Conservation (phyloP, 2,113 vertebrate species). For the Brachionichthys hirsutus region DNA sequence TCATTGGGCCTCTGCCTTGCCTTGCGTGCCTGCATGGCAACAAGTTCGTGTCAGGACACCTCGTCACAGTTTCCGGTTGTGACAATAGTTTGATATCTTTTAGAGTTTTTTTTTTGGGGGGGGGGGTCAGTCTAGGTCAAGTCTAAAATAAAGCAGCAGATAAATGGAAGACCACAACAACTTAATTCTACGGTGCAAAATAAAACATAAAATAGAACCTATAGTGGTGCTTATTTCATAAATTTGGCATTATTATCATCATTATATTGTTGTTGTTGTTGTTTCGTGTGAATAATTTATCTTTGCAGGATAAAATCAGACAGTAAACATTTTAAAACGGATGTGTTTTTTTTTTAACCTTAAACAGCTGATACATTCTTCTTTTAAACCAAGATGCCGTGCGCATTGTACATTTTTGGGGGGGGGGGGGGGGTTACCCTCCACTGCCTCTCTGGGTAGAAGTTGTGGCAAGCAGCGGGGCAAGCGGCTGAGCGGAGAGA, state of each 20-base stretch:
- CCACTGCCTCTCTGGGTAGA: constrained; percentile 26
- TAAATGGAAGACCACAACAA: no score
- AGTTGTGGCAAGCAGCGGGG: constrained; percentile 53
- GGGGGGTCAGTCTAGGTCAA: background rate
- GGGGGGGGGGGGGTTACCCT: constrained; percentile 1
- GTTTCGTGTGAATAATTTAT: no score
- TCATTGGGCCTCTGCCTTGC: constrained; percentile 58
- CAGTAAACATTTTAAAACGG: no score
- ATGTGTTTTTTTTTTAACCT: no score
- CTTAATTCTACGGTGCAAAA: no score
- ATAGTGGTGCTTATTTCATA: no score
- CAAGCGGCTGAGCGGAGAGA: constrained; percentile 61
- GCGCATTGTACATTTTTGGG: background rate
- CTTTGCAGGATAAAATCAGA: no score
- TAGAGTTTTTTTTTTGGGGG: no score
- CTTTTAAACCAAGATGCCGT: background rate
- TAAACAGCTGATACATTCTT: no score
- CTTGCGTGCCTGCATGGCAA: constrained; percentile 27
- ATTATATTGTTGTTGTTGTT: no score
- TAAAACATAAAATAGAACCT: no score
- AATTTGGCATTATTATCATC: no score
- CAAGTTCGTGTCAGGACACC: constrained; percentile 48
- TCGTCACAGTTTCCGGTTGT: constrained; percentile 5
- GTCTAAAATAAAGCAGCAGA: background rate
- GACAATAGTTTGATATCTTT: background rate